phyloP scores from a whole-genome alignment of 2,888 invertebrate genomes.

The Tanaodytes sp. region DNA sequence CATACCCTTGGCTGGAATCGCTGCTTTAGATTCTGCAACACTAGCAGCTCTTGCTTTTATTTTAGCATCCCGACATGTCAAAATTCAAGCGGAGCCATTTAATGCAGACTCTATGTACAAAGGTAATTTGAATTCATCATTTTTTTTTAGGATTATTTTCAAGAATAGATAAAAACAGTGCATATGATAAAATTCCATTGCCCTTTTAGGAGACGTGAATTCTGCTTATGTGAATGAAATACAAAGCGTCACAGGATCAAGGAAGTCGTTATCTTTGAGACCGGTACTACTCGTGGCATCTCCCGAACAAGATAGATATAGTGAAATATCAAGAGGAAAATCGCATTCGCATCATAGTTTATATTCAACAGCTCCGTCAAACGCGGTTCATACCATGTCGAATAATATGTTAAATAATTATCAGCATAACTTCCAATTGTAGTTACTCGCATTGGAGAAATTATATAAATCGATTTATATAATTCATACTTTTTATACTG shows the following conservation, averaged over 20 bases:
- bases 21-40: conserved; percentile 88
- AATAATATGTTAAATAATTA: conserved; percentile 71
- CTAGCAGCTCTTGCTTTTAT: conserved; percentile 93
- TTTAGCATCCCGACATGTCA: conserved; percentile 90
- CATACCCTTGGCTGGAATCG: conserved; percentile 92
- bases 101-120: conserved; percentile 80
- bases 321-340: conserved; percentile 70
- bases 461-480: too few relatives aligned
- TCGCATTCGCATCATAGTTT: conserved; percentile 72
- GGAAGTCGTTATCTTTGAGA: conserved; percentile 89
- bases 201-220: conserved; percentile 86
- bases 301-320: conserved; percentile 73
- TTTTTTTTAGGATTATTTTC: too few relatives aligned
- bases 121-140: conserved; percentile 74
- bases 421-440: conserved; percentile 69
- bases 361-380: conserved; percentile 68
- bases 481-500: too few relatives aligned
- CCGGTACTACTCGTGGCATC: conserved; percentile 88
- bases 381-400: conserved; percentile 69
- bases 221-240: conserved; percentile 90
- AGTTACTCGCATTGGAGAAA: too few relatives aligned
- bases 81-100: conserved; percentile 84
- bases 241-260: conserved; percentile 86
- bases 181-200: not conserved
- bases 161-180: too few relatives aligned